These are phyloP conservation scores for Alouatta palliata DNA, from an alignment of 2,113 vertebrate species.

Conservation along the genomic window DNA sequence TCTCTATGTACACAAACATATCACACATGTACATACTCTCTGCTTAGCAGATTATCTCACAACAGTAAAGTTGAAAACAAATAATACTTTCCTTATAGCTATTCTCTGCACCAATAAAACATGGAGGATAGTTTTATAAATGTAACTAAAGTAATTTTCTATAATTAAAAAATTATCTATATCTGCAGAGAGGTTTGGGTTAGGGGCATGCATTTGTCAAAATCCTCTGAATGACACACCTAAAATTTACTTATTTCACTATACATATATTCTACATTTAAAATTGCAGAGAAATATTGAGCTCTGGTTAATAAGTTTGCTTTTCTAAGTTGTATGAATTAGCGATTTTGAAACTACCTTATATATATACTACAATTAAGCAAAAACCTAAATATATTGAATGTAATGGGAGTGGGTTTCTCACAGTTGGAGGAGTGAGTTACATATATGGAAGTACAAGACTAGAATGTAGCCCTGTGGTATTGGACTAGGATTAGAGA, in stretches of 20 bases:
- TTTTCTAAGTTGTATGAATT: background rate
- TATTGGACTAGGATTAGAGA: background rate
- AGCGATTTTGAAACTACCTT: background rate
- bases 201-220: background rate
- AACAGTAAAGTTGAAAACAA: background rate
- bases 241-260: background rate
- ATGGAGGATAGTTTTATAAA: background rate
- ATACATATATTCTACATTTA: background rate
- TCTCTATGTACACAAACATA: background rate
- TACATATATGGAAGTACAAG: background rate
- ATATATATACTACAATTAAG: background rate
- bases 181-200: background rate
- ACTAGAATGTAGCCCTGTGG: background rate
- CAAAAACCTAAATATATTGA: background rate
- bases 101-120: background rate
- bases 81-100: background rate
- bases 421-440: background rate
- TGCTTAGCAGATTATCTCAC: background rate
- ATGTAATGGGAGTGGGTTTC: background rate
- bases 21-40: background rate
- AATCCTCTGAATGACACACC: background rate
- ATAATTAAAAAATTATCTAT: background rate
- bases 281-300: background rate
- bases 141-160: background rate
- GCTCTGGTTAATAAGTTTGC: background rate